Evolutionary conservation across 2,797 vertebrate species (phyloP), one percentile per base, ranked within the genome.

Genomic region (Florisuga fusca): DNA sequence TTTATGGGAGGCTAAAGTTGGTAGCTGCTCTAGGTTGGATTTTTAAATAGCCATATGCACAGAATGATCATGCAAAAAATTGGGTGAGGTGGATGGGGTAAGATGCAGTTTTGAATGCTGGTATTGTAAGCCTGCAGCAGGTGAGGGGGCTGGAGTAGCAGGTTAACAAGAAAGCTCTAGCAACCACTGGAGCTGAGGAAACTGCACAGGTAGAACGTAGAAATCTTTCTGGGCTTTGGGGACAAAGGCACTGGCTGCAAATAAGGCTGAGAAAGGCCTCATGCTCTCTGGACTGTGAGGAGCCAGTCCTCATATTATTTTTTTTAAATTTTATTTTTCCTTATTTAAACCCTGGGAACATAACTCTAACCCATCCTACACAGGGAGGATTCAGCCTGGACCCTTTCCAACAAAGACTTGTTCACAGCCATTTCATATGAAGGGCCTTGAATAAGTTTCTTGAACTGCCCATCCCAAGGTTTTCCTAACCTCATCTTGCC

Each of bases 41-140:
- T 95, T 92, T 96, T 92, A 76, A 96, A 94, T 89, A 92, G 87
- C 54, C 9, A 33, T 50, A 2, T 33, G 50, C 71, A 36, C 27
- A 54, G 61, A 87, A 89, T 67, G 73, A 63, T 16, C 80, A 90
- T 85, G 72, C 93, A 92, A 63, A 90, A 31, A 88, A 58, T 20
- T 1, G 45, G 54, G 55, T 29, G 85, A 66, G 72, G 50, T 50
- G 54, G 53, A 73, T 31, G 61, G 68, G 29, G 10, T 27, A 41
- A 87, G 66, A 76, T 29, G 36, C 67, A 48, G 29, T 48, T 91
- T 38, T 64, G 33, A 69, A 55, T 1, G 2, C 38, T 82, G 72
- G 46, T 92, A 36, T 31, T 5, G 1, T 63, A 63, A 72, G 15
- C 21, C 57, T 87, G 57, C 36, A 78, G 50, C 50, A 62, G 27